Evolutionary conservation across 2,113 vertebrate genomes (phyloP), one percentile per base, ranked within the genome.

Genomic region (Phrynosoma platyrhinos): DNA sequence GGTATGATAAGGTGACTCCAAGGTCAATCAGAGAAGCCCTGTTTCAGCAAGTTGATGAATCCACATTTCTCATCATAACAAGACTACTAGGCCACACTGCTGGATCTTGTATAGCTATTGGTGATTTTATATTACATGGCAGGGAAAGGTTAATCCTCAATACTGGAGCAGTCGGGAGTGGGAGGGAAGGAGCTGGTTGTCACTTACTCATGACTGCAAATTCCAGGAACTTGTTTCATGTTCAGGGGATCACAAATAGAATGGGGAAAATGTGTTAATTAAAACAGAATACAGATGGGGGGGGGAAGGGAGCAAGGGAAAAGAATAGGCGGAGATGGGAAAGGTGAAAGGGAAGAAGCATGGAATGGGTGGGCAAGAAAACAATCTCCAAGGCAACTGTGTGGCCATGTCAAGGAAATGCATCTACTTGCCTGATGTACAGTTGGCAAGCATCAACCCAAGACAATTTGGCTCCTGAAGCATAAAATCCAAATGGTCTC

Each of bases 191-290:
- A 88, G 81, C 87, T 71, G 81, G 84, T 83, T 86, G 72, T 74
- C 62, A 69, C 84, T 86, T 86, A 89, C 78, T 85, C 83, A 89
- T 85, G 71, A n/a, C 88, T 90, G 79, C 88, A 86, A 86, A 90
- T 58, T 82, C 75, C 79, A 86, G 79, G 77, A 85, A 89, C n/a
- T 69, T 82, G 88, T 86, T 86, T 85, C 81, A 78, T 83, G 81
- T 88, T 88, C 87, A 9, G 84, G 84, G 79, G 71, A 86, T 82
- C 88, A 82, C 79, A 86, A 87, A 47, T 62, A 86, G 79, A 82
- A 82, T 77, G 84, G 47, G 69, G 79, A 32, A 86, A 83, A 88
- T 18, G 84, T 76, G 83, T 86, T 85, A 89, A 85, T 82, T 89
- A 82, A 86, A 79, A 69, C 47, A 55, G 79, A 76, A 81, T 85